A percentile compares a stretch with the other conserved stretches of the same genome.
Conservation (phyloP, 2,113 vertebrate genomes). For the Epinephelus lanceolatus region DNA sequence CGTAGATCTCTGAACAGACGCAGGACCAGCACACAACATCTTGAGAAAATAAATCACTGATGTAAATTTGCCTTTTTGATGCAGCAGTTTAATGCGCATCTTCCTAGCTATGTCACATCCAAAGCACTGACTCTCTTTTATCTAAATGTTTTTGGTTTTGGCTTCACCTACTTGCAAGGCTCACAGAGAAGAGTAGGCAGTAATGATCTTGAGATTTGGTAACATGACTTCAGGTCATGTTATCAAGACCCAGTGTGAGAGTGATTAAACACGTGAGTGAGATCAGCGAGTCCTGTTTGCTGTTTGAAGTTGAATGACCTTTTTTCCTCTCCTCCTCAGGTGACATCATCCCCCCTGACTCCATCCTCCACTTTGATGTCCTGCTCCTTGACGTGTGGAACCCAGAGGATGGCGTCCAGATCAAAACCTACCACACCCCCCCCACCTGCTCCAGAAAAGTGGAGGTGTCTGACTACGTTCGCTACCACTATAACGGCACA, state of each 20-base stretch:
- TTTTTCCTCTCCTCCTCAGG: conserved; percentile 76
- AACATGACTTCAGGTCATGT: too few species aligned
- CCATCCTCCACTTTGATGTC: conserved; percentile 95
- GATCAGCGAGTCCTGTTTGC: not conserved
- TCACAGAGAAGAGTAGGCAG: too few species aligned
- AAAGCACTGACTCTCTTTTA: not conserved
- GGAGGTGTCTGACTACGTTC: conserved; percentile 95
- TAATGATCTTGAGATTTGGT: too few species aligned
- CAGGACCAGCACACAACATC: not conserved
- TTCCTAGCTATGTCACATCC: not conserved
- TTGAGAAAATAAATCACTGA: not conserved
- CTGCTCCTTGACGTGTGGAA: conserved; percentile 97
- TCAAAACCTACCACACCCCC: conserved; percentile 90
- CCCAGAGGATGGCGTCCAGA: conserved; percentile 90
- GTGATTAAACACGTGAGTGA: not conserved
- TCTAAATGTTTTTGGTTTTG: too few species aligned
- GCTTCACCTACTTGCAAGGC: too few species aligned
- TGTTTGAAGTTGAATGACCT: not conserved
- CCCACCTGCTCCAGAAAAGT: conserved; percentile 88
- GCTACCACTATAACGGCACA: conserved; percentile 98
- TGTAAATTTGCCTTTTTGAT: not conserved
- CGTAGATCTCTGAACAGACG: not conserved
- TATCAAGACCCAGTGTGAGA: not conserved
- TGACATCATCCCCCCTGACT: conserved; percentile 91
- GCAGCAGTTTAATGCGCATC: not conserved